These are phyloP conservation scores for Troilus luridus DNA, from an alignment of 2,888 invertebrate genomes.

Conservation along the genomic window DNA sequence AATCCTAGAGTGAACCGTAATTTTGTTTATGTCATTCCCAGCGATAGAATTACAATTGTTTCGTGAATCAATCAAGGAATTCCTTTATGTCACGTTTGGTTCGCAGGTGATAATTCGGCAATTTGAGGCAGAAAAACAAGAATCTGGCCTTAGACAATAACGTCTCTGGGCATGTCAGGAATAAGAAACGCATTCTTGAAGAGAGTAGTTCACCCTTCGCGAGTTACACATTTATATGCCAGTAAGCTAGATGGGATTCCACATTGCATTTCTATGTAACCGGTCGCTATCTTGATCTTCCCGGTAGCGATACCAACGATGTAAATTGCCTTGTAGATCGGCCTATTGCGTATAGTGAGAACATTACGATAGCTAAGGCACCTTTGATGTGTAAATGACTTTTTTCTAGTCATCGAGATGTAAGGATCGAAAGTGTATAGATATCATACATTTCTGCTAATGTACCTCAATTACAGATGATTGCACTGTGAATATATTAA, in stretches of 20 bases:
- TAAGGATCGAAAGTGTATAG: background rate
- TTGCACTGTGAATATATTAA: too few species aligned
- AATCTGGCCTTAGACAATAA: background rate
- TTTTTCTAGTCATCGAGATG: background rate
- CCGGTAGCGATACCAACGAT: background rate
- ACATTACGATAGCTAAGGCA: background rate
- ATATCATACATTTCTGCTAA: background rate
- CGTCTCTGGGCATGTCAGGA: background rate
- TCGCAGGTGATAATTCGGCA: background rate
- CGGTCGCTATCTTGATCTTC: background rate
- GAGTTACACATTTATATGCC: background rate
- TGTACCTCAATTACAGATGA: too few species aligned
- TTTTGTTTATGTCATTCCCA: background rate
- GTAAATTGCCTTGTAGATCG: background rate
- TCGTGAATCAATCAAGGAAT: background rate
- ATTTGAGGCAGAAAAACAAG: conserved; percentile 13
- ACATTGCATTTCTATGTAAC: background rate
- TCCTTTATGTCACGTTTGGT: background rate
- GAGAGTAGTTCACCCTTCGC: background rate
- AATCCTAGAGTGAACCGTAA: background rate
- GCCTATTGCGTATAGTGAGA: background rate
- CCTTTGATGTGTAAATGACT: background rate
- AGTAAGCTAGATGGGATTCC: background rate
- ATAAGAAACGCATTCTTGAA: background rate
- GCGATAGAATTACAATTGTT: background rate